Evolutionary conservation across 2,113 vertebrate species (phyloP), one percentile per base, ranked within the genome.

Genomic region (Parus major): DNA sequence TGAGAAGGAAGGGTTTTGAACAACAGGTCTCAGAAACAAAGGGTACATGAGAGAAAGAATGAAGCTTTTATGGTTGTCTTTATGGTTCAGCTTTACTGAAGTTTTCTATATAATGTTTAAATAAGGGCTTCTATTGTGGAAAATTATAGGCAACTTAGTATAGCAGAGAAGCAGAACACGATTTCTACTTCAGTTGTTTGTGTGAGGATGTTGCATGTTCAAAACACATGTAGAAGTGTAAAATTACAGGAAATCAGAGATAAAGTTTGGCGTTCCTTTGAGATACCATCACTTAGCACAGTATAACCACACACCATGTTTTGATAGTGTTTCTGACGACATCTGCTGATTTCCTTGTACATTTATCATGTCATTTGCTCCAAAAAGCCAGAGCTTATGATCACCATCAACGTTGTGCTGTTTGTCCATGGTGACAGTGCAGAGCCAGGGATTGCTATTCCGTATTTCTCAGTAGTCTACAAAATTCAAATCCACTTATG

Each of bases 191-290:
- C n/a, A 65, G 11, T 46, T 50, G 41, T 82, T 89, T 76, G 44
- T 23, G 28, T 70, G 69, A 87, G 42, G 63, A 28, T 82, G 33
- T 82, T 56, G 22, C 10, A 46, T 39, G 60, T 78, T 28, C 28
- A 66, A 53, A 82, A 82, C 42, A 57, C 19, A 29, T 10, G 17
- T 20, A 55, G 50, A 81, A 88, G 39, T 86, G 6, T 33, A 49
- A 86, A 57, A 56, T 84, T 35, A 83, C 79, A 52, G 93, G 92
- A 96, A 94, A 96, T 95, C n/a, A 10, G 78, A 88, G 70, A 19
- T 44, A 4, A 85, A 63, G 39, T 46, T 86, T 56, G 35, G 4
- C 47, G 27, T 82, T 87, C 66, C 57, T 91, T 91, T 82, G 52
- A 90, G 95, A 97, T 94, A 94, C 10, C 71, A 92, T 94, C 93